Evolutionary conservation across 2,888 invertebrate species (phyloP).

Genomic region (Steinernema hermaphroditum): DNA sequence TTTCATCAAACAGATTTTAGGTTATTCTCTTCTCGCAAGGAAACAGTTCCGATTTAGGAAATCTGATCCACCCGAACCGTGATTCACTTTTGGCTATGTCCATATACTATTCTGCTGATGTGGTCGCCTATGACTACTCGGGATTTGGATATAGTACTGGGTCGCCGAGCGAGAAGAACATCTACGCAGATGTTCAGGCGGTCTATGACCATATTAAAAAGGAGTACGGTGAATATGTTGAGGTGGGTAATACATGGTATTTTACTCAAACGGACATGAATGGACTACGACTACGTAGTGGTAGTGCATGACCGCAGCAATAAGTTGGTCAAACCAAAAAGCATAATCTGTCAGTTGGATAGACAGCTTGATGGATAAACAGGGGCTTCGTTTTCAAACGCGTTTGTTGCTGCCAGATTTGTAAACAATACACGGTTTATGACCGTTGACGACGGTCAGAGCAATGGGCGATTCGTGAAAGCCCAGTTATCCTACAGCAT

Average conservation of each 20-base stretch:
- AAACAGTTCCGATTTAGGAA: conserved; percentile 57
- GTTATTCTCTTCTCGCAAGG: conserved; percentile 58
- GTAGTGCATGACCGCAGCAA: too few species aligned
- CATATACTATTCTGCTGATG: conserved; percentile 42
- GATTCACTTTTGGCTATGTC: conserved; percentile 1
- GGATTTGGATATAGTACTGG: conserved; percentile 59
- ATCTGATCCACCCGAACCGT: conserved; percentile 44
- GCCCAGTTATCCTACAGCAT: background rate
- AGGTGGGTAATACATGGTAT: conserved; percentile 34
- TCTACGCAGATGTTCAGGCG: conserved; percentile 54
- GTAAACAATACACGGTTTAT: too few species aligned
- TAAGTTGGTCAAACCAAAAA: too few species aligned
- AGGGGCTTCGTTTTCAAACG: too few species aligned
- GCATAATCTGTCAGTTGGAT: too few species aligned
- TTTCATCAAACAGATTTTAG: conserved; percentile 35
- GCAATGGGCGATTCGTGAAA: too few species aligned
- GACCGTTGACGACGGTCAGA: too few species aligned
- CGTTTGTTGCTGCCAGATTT: too few species aligned
- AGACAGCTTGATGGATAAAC: too few species aligned
- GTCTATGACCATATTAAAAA: conserved; percentile 50
- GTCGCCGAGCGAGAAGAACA: conserved; percentile 49
- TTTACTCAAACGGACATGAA: too few species aligned
- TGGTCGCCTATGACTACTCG: conserved; percentile 57
- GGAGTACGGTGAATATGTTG: conserved; percentile 41
- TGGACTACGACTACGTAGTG: too few species aligned